Evolutionary conservation across 2,113 vertebrate species (phyloP).

Genomic region (Tenebrosternarchus preto): DNA sequence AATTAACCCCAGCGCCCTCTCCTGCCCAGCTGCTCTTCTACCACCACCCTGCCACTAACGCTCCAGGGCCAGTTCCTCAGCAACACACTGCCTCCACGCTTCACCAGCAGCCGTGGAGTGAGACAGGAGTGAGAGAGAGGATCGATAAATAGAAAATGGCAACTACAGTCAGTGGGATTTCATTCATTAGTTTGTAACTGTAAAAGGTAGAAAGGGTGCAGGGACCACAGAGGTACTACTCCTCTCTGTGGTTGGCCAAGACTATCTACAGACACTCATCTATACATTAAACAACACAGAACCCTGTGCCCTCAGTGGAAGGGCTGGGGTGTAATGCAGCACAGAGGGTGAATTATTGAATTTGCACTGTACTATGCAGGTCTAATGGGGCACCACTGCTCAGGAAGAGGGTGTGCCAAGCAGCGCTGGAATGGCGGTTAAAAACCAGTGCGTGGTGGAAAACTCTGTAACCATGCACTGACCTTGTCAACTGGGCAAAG

Average conservation of each 20-base stretch:
- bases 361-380: slow-evolving; percentile 29
- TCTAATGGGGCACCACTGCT: slow-evolving; percentile 9
- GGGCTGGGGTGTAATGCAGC: slow-evolving; percentile 2
- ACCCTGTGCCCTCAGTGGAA: not conserved
- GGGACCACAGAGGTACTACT: not conserved
- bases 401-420: not conserved
- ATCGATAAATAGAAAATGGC: slow-evolving; percentile 34
- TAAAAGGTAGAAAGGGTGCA: not conserved
- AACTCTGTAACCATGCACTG: slow-evolving; percentile 18
- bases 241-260: not conserved
- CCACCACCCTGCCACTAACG: slow-evolving; percentile 40
- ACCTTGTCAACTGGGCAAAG: slow-evolving; percentile 5
- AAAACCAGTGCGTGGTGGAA: not conserved
- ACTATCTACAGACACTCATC: not conserved
- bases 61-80: slow-evolving; percentile 14
- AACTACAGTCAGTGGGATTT: slow-evolving; percentile 19
- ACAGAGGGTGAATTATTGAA: slow-evolving; percentile 37
- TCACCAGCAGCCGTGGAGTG: slow-evolving; percentile 15
- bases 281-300: slow-evolving; percentile 16
- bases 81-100: slow-evolving; percentile 20
- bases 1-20: slow-evolving; percentile 92
- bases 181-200: slow-evolving; percentile 29
- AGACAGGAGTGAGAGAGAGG: slow-evolving; percentile 18
- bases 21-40: slow-evolving; percentile 55
- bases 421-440: not conserved